A percentile compares a stretch with the other conserved stretches of the same genome.
These are phyloP conservation scores for Pandion haliaetus DNA, from an alignment of 2,113 vertebrate genomes.

Conservation along the genomic window DNA sequence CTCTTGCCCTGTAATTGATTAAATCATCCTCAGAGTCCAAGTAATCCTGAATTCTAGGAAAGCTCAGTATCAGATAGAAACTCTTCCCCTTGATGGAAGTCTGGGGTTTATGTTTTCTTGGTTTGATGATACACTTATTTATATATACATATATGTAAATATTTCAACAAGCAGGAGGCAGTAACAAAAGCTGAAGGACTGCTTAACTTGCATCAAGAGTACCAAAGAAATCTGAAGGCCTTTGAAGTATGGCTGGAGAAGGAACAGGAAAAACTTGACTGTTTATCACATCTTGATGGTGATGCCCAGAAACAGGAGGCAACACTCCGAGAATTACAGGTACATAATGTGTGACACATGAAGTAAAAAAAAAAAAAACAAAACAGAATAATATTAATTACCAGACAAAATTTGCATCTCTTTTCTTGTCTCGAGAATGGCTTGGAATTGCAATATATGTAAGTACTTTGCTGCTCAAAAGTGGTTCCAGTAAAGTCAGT, in stretches of 20 bases:
- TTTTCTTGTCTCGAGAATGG: neutral
- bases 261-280: slow-evolving; percentile 84
- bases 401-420: neutral
- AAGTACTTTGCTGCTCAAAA: neutral
- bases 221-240: slow-evolving; percentile 87
- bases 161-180: slow-evolving; percentile 76
- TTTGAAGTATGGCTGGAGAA: slow-evolving; percentile 94
- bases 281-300: slow-evolving; percentile 81
- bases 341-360: slow-evolving; percentile 8
- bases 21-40: neutral
- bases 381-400: neutral
- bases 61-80: neutral
- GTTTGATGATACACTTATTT: neutral
- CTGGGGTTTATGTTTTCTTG: neutral
- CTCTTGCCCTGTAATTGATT: neutral
- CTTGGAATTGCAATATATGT: neutral
- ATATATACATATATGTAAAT: neutral
- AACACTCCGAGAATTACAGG: slow-evolving; percentile 85
- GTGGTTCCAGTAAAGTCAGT: neutral
- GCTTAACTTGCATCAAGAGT: slow-evolving; percentile 88
- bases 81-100: neutral
- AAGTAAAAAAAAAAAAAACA: neutral
- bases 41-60: neutral
- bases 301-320: slow-evolving; percentile 82
- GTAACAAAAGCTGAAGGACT: slow-evolving; percentile 86